A percentile compares a stretch with the other conserved stretches of the same genome.
Evolutionary conservation across 2,797 vertebrate species (phyloP).

Genomic region (Spinus olivaceus): DNA sequence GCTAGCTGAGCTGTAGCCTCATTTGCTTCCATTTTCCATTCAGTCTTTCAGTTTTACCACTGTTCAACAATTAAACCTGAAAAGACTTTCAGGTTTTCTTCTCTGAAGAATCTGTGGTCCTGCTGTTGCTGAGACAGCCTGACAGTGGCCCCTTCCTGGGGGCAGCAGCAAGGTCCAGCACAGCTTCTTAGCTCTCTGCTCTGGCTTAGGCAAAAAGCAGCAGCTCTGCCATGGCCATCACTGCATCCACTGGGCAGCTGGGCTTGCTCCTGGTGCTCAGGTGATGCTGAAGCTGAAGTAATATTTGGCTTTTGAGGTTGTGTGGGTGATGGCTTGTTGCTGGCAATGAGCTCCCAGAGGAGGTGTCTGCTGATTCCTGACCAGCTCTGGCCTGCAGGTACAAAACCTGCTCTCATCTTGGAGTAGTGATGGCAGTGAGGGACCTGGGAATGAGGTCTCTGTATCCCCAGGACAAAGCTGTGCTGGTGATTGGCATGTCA

Average conservation of each 20-base stretch:
- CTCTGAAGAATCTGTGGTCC: background rate
- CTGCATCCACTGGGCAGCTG: accelerated
- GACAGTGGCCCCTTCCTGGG: background rate
- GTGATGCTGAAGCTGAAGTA: background rate
- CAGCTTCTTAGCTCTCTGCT: background rate
- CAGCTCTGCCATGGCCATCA: background rate
- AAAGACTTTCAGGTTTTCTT: background rate
- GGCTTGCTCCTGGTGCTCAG: background rate
- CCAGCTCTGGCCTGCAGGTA: background rate
- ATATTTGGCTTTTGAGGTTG: background rate
- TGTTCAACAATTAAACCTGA: background rate
- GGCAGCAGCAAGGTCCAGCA: background rate
- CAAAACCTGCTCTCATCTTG: background rate
- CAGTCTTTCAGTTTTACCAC: background rate
- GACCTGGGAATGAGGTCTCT: background rate
- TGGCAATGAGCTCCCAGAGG: background rate
- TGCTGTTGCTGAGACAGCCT: background rate
- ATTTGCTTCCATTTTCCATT: background rate
- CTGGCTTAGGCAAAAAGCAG: background rate
- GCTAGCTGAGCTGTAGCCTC: background rate
- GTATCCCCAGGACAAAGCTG: background rate
- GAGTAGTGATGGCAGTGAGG: background rate
- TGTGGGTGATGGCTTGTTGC: background rate
- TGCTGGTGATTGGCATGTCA: background rate
- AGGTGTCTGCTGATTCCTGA: background rate